Base-by-base conservation (phyloP, 2,113 vertebrate genomes). In the Sorex fumeus region DNA sequence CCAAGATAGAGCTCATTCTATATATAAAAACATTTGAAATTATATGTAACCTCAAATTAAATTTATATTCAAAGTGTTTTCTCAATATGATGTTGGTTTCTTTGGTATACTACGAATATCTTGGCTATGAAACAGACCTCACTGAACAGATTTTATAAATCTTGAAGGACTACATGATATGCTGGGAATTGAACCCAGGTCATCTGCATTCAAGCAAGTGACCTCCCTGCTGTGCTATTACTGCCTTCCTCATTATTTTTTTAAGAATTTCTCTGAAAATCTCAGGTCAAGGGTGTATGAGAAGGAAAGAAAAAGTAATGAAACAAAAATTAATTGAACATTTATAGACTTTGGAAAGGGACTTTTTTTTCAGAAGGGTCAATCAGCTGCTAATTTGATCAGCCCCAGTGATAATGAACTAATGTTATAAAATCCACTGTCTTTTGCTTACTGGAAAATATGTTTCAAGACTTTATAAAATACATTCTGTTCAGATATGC, bases 361-460 rank as follows among this genome's bases (percentile, higher is more conserved):
- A 80, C n/a, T 84, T 88, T 93, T 93, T 92, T 95, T 93, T 94
- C 79, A 90, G 79, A 85, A 93, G 71, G 75, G 88, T 92, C 93
- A 96, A 70, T 90, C 94, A 82, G 53, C 66, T 91, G 75, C 81
- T 95, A 95, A 94, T 94, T 93, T 94, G 75, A 28, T 95, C 53
- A 91, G 45, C 23, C 83, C 25, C 85, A 67, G 67, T 72, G 88
- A 96, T 94, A 80, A 78, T 67, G 27, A 82, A 30, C 83, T 80
- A 85, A 75, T 64, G 34, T 93, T 93, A 91, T 90, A 91, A 93
- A 43, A 69, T 85, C 75, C 66, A 47, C 3, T 85, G 50, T 78
- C 84, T 93, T 94, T 85, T 91, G 47, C 75, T 76, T 83, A 75
- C 27, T 27, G 19, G 40, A 90, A 94, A 90, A 79, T 85, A 27